Evolutionary conservation across 2,888 invertebrate genomes (phyloP), one percentile per base, ranked within the genome.

Genomic region (Drosophila borborema): DNA sequence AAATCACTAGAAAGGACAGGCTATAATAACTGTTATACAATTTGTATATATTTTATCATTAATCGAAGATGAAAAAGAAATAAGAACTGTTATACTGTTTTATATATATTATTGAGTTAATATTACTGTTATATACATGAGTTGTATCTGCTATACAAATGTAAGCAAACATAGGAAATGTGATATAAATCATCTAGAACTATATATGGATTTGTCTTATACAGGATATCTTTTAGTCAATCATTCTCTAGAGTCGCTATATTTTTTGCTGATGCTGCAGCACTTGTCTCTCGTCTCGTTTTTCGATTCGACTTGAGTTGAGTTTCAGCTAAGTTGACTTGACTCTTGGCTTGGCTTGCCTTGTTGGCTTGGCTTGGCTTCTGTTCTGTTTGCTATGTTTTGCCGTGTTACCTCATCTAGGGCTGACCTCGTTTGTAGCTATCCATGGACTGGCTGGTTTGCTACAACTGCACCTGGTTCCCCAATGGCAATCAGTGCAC

Each of bases 401-500:
- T 77, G 81, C 77, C 72, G 62, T 72, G 53, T 31, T 41, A 41
- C 41, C 55, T 41, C 28, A 12, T 69, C 75, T 45, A n/a, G 71
- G 62, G 49, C 72, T 88, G 88, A 82, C 83, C 83, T 84, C 83
- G 70, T 80, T 82, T 48, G 48, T 43, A 18, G 41, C 55, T 41
- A 34, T 34, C 45, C 61, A 46, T 58, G 59, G 51, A 6, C 38
- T 45, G 31, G n/a, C 38, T 54, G 20, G 49, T 51, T 28, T 43
- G 28, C 46, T 36, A 23, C 18, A 20, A 20, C 61, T 62, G 58
- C 56, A 53, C 58, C 67, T 48, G 64, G 14, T 69, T 43, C 46
- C 45, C 63, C 66, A 66, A 68, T 56, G 60, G 86, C 84, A 84
- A 88, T 84, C 89, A 88, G 78, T 67, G 72, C 67, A 54, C 81